Base-by-base conservation (phyloP, 2,797 vertebrate species). In the Parauchenoglanis ngamensis region DNA sequence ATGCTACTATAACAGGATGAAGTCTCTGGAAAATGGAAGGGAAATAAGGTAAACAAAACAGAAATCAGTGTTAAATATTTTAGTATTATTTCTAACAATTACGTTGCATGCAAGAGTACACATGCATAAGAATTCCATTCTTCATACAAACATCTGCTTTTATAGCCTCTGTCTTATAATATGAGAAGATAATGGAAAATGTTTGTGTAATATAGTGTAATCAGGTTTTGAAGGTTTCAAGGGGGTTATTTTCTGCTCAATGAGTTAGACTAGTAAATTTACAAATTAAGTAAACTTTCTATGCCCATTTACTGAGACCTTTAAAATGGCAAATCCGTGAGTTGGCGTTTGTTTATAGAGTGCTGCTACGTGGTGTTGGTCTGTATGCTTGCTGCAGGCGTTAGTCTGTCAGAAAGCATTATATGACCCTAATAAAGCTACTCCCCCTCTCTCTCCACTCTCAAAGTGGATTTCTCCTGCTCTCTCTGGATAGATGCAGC, bases 341-440 rank as follows among this genome's bases (percentile, higher is more conserved):
- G 83, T 61, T 72, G 23, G 82, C 35, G 17, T n/a, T 85, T 73
- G 83, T 85, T 85, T 75, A 61, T 59, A 59, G 68, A 85, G 56
- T 11, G 54, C 83, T 46, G 54, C 83, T 59, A n/a, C 40, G 11
- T 85, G 83, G 56, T 49, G 35, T 75, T 85, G 54, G 54, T 61
- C 68, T 85, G 54, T 28, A 75, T n/a, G n/a, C n/a, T n/a, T 46
- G 56, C 68, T 75, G 35, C 35, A 75, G 83, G 83, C 83, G 28
- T 57, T 85, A 75, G 61, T 73, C 68, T 85, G 52, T 75, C 83
- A 59, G 28, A 57, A 46, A 85, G 83, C 83, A 61, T 85, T 75
- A 44, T 85, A 85, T 75, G 68, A 85, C 70, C 68, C 56, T 85
- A 75, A 85, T 44, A 85, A 85, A 85, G 59, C 49, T 12, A 57